Base-by-base conservation (phyloP, 2,797 vertebrate species). In the Hirundo rustica region DNA sequence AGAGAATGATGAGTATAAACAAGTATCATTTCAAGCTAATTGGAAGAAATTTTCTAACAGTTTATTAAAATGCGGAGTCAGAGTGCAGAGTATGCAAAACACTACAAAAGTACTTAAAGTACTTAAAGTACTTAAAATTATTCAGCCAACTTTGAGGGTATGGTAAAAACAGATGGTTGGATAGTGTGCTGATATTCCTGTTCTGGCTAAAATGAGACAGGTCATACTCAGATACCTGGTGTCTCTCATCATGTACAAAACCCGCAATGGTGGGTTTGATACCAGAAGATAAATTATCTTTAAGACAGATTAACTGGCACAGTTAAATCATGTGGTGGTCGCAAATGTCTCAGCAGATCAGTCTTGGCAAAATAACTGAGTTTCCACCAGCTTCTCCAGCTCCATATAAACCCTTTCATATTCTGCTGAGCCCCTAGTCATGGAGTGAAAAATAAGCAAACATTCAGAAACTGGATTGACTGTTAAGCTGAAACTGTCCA, bases 121-220 rank as follows among this genome's bases (percentile, higher is more conserved):
- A 2, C 44, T 72, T n/a, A n/a, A n/a, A n/a, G 66, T 55, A 42
- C 55, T 72, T 78, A 20, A 57, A 93, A 38, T 53, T 79, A 50
- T 65, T 81, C 36, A 10, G 70, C 70, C 55, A 88, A 6, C 38
- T 96, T 92, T 92, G 42, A 58, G 34, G 32, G 38, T 78, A 74
- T 93, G 91, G 66, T 86, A 90, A 96, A 97, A 96, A 74, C 92
- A 97, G 91, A 90, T 93, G 66, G 55, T 70, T 73, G 48, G 62
- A 88, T 55, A 53, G 27, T 44, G 45, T 57, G 45, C 55, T 92
- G 76, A 62, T 92, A 88, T 86, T 93, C 60, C 51, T 71, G 9
- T 81, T 91, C 60, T 64, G 80, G 76, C 80, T 92, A 45, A 86
- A 88, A 67, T 5, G 7, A 66, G 54, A 34, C 44, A 44, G 53